Evolutionary conservation across 2,888 invertebrate species (phyloP), one percentile per base, ranked within the genome.

Genomic region (Pardosa pseudoannulata): DNA sequence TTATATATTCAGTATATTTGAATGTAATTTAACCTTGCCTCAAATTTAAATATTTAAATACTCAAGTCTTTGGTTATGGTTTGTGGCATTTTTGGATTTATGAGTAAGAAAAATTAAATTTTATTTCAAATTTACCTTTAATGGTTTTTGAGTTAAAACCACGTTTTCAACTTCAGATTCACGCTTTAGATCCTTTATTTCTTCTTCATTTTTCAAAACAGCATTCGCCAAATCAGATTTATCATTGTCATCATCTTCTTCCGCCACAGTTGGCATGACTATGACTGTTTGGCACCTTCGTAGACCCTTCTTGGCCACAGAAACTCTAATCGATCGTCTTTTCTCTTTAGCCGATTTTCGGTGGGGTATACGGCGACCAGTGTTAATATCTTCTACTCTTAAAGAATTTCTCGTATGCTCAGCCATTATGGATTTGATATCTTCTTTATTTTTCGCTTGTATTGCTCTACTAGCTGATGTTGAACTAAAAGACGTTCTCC

Each of bases 121-220:
- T n/a, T n/a, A n/a, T n/a, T 27, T 27, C 7, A 9, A 27, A 75
- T 74, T 64, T 50, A 87, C 87, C 36, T 82, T 87, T 13, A 87
- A 28, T 9, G 87, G 78, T 27, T 79, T 29, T n/a, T 78, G 87
- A 3, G 72, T 79, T 11, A 87, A 27, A 1, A 87, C 32, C 13
- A 87, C 79, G 36, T 87, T 87, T 70, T 87, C 87, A 3, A 74
- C 78, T 41, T 87, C 82, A 0, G 36, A 46, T 68, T 87, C 87
- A 23, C 81, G 64, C 11, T 82, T 82, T 36, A 81, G 50, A 64
- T 81, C 81, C 23, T 81, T 82, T 28, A 87, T 31, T 56, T 87
- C 87, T 56, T 80, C 80, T 32, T 86, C 71, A 1, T 64, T 79
- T 13, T 71, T 46, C 13, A 46, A 46, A 23, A 19, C 2, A 6